phyloP scores from a whole-genome alignment of 2,797 vertebrate species.

The Channallabes apus region DNA sequence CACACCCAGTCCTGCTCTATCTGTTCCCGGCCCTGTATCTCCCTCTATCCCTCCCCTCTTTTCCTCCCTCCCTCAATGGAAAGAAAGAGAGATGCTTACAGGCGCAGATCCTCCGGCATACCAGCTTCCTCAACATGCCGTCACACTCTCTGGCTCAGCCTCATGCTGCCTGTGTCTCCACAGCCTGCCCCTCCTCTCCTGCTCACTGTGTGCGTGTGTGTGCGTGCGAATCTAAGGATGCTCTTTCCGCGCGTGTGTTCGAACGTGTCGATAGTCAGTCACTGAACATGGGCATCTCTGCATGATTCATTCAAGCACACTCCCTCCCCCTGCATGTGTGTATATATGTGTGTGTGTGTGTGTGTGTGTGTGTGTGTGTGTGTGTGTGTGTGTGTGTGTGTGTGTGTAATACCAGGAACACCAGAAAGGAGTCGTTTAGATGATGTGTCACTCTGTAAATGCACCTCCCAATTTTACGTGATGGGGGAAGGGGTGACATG shows the following conservation, averaged over 20 bases:
- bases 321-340: neutral
- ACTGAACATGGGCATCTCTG: conserved; percentile 8
- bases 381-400: no score
- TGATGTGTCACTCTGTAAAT: conserved; percentile 38
- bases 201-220: conserved; percentile 23
- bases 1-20: conserved; percentile 18
- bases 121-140: conserved; percentile 76
- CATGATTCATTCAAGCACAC: conserved; percentile 8
- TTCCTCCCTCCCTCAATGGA: conserved; percentile 52
- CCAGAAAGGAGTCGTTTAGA: neutral
- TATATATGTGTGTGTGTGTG: conserved; percentile 36
- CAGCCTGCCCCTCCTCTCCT: conserved; percentile 31
- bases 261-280: neutral
- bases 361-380: conserved; percentile 30
- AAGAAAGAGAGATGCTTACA: conserved; percentile 68
- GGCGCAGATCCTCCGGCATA: conserved; percentile 75
- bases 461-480: conserved; percentile 33
- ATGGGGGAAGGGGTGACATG: conserved; percentile 32
- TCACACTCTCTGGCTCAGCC: conserved; percentile 48
- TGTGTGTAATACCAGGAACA: conserved; percentile 9
- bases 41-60: conserved; percentile 52
- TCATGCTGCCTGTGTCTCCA: conserved; percentile 49
- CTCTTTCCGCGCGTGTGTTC: conserved; percentile 1
- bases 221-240: conserved; percentile 25
- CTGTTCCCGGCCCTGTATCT: conserved; percentile 32